phyloP scores from a whole-genome alignment of 2,888 invertebrate species.

The Apamea sordens region DNA sequence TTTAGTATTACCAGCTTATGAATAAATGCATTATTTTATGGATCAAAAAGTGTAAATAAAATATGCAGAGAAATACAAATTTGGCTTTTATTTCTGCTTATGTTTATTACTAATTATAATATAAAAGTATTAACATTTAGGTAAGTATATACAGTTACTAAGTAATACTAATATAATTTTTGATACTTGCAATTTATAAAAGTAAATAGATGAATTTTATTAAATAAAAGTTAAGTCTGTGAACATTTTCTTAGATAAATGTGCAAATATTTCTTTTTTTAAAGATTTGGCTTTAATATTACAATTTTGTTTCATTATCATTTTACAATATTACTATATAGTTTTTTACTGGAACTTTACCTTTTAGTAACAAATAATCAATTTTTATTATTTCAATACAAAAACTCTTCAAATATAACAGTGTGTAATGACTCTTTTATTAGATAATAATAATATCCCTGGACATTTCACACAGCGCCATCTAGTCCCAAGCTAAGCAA shows the following conservation, averaged over 20 bases:
- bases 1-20: slow-evolving; percentile 13
- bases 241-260: not conserved
- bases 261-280: not conserved
- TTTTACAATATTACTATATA: slow-evolving; percentile 4
- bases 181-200: not conserved
- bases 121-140: slow-evolving; percentile 65
- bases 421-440: not conserved
- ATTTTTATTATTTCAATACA: not conserved
- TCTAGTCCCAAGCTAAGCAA: too few relatives aligned
- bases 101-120: slow-evolving; percentile 46
- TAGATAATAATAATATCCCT: too few relatives aligned
- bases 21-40: slow-evolving; percentile 6
- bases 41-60: slow-evolving; percentile 45
- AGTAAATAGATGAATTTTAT: slow-evolving; percentile 10
- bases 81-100: slow-evolving; percentile 64
- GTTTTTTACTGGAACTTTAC: not conserved
- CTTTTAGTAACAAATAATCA: slow-evolving; percentile 10
- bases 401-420: slow-evolving; percentile 6
- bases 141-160: slow-evolving; percentile 60
- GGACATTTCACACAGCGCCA: too few relatives aligned
- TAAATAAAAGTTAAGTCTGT: not conserved
- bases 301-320: not conserved
- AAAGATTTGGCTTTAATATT: not conserved
- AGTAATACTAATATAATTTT: slow-evolving; percentile 9
- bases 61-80: slow-evolving; percentile 56